Evolutionary conservation across 2,797 vertebrate genomes (phyloP), one percentile per base, ranked within the genome.

Genomic region (Erethizon dorsatum): DNA sequence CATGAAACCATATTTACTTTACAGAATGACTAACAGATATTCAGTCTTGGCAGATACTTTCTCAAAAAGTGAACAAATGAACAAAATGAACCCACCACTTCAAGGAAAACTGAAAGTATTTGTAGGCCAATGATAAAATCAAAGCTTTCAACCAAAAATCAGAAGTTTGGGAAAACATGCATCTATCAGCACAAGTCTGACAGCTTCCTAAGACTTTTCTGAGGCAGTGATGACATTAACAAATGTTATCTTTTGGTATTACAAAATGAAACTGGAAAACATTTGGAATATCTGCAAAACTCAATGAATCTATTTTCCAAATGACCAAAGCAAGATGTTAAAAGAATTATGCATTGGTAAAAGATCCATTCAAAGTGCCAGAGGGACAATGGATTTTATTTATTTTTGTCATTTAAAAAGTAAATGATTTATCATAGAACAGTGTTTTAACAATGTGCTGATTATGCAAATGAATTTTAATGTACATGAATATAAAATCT

Each of bases 61-160:
- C 85, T 57, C 31, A 67, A 93, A 86, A 86, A 78, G n/a, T 57
- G 20, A 83, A 90, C 28, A 94, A 90, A 86, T 31, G 31, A 84
- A 78, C 18, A 96, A 90, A 91, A 83, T 67, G 52, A 90, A 24
- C 31, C 47, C 56, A 14, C 86, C 56, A 88, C 31, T 84, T 89
- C 37, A 83, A 83, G 67, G 28, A 96, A 96, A 96, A 97, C 59
- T 57, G 57, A 56, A 7, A 92, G 28, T 88, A 82, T 83, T 96
- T 96, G 75, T 91, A 77, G 57, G 83, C 14, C 78, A 96, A 83
- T 80, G 45, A 86, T 69, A 90, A 95, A 96, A 92, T 71, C 73
- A 57, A 94, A 85, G 45, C 45, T 95, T 97, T 97, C 13, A 83
- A 41, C 50, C 2, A 33, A 96, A 96, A 95, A 61, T 71, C 31